Conservation (phyloP, 2,888 invertebrate genomes). For the Lutraria lutraria region DNA sequence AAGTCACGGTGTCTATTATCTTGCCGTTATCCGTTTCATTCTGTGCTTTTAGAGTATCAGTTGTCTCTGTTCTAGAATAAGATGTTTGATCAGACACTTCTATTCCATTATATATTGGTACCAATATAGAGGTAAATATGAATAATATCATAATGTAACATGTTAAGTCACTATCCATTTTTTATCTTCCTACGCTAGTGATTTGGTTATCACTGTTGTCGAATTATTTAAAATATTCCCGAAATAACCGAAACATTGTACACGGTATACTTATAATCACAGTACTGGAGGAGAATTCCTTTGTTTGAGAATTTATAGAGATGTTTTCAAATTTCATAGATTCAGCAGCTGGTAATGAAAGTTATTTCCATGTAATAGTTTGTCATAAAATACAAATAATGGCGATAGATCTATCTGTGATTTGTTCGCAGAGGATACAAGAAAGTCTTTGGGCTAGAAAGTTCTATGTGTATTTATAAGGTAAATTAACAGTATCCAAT, state of each 20-base stretch:
- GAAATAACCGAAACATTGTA: not conserved
- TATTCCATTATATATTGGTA: not conserved
- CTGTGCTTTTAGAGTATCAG: not conserved
- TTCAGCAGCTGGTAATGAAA: not conserved
- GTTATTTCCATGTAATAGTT: slow-evolving; percentile 5
- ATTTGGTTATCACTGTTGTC: slow-evolving; percentile 7
- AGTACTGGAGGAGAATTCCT: not conserved
- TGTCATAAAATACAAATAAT: slow-evolving; percentile 15
- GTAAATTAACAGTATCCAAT: slow-evolving; percentile 17
- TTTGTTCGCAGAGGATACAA: not conserved
- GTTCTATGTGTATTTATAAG: slow-evolving; percentile 7
- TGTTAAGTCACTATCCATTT: not conserved
- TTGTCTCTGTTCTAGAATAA: not conserved
- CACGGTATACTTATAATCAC: not conserved
- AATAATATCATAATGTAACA: not conserved
- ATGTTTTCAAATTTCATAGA: slow-evolving; percentile 4
- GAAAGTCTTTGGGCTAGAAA: slow-evolving; percentile 17
- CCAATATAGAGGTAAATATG: not conserved
- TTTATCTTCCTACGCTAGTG: not conserved
- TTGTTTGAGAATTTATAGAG: slow-evolving; percentile 5
- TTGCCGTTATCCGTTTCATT: not conserved
- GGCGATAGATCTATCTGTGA: slow-evolving; percentile 14
- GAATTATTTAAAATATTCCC: not conserved
- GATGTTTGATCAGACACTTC: not conserved
- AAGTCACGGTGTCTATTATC: not conserved